Evolutionary conservation across 92 coral and sea anemone species (phyloP).

Genomic region (Anthopleura xanthogrammica): DNA sequence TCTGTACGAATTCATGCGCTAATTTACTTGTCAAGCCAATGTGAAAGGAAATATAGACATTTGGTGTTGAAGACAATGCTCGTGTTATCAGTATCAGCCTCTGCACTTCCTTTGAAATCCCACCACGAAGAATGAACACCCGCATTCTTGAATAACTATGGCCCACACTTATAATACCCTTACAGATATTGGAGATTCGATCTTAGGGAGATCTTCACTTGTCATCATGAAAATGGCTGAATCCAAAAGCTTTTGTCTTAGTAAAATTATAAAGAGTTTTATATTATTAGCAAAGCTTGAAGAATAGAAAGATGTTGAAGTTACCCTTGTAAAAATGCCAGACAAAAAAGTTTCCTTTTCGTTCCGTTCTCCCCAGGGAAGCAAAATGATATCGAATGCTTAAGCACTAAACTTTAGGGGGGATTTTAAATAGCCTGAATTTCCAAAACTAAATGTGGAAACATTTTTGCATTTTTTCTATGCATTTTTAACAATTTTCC

Average conservation of each 20-base stretch:
- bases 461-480: background rate
- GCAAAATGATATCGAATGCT: background rate
- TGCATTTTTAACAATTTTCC: background rate
- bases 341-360: background rate
- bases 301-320: background rate
- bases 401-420: background rate
- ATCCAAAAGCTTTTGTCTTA: background rate
- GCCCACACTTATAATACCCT: background rate
- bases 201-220: background rate
- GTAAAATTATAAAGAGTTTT: background rate
- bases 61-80: background rate
- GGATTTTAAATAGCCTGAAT: background rate
- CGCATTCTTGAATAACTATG: background rate
- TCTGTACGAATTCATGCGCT: background rate
- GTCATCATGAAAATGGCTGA: background rate
- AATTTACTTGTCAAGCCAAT: background rate
- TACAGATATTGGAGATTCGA: background rate
- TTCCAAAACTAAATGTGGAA: background rate
- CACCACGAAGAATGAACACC: slow-evolving; percentile 12
- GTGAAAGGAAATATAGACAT: slow-evolving; percentile 5
- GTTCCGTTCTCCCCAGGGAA: background rate
- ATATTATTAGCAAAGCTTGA: background rate
- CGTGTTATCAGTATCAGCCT: slow-evolving; percentile 9
- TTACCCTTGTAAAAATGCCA: background rate
- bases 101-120: slow-evolving; percentile 15